Conservation (phyloP, 2,113 vertebrate genomes). For the Tragelaphus scriptus region DNA sequence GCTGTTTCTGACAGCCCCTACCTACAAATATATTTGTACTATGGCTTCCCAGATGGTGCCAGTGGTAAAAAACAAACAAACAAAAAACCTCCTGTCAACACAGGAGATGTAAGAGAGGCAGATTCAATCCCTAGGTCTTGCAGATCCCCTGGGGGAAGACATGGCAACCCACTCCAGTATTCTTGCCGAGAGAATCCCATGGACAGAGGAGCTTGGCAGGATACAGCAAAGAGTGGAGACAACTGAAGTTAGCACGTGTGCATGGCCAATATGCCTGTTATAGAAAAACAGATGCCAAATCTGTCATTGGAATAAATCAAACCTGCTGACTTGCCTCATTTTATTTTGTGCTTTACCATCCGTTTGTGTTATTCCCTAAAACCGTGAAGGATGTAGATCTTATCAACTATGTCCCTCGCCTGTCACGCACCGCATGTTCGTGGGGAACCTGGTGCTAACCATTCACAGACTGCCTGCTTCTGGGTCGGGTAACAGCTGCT, state of each 20-base stretch:
- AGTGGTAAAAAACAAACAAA: not conserved
- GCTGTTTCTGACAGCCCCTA: not conserved
- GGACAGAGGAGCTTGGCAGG: not conserved
- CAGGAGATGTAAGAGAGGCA: not conserved
- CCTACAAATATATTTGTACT: not conserved
- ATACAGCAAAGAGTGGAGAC: not conserved
- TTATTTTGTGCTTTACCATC: not conserved
- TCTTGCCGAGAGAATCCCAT: not conserved
- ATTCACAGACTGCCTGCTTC: not conserved
- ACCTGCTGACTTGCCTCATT: not conserved
- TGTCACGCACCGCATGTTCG: accelerated
- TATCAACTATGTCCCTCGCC: accelerated
- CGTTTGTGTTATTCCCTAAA: not conserved
- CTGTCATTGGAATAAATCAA: not conserved
- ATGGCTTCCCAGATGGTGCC: not conserved
- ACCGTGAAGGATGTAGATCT: not conserved
- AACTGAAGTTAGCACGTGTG: not conserved
- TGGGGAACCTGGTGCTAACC: not conserved
- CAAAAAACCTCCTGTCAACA: not conserved
- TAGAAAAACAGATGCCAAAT: not conserved
- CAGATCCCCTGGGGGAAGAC: not conserved
- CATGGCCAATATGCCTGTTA: not conserved
- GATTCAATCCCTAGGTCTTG: not conserved
- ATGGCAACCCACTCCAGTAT: not conserved
- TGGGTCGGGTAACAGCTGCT: not conserved